Conservation (phyloP, 2,888 invertebrate genomes). For the Lapara coniferarum region DNA sequence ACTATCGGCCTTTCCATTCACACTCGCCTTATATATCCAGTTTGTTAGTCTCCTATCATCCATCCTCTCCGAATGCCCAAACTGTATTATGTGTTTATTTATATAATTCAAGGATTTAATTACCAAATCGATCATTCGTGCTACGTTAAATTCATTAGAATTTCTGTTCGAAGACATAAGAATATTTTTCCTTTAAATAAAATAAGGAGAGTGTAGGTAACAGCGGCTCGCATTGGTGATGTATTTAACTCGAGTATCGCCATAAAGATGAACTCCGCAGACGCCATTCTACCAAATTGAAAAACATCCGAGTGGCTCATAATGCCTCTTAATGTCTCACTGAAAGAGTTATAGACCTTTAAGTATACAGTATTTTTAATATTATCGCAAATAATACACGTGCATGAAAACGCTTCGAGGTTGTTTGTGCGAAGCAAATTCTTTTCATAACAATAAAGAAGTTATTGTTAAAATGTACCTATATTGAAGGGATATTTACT, state of each 20-base stretch:
- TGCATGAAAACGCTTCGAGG: constrained; percentile 39
- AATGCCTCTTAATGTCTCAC: constrained; percentile 75
- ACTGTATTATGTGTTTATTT: too few relatives aligned
- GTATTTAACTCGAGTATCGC: constrained; percentile 40
- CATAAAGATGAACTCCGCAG: constrained; percentile 60
- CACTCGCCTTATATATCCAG: too few relatives aligned
- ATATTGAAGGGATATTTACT: not conserved
- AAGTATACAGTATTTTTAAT: constrained; percentile 75
- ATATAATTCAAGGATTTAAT: too few relatives aligned
- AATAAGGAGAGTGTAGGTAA: constrained; percentile 33
- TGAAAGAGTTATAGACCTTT: constrained; percentile 68
- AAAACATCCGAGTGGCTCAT: constrained; percentile 76
- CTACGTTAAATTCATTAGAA: too few relatives aligned
- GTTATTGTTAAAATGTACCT: constrained; percentile 5
- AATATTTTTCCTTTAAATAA: constrained; percentile 21
- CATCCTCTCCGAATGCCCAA: too few relatives aligned
- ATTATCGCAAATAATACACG: constrained; percentile 71
- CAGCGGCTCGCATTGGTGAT: constrained; percentile 43
- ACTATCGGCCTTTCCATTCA: too few relatives aligned
- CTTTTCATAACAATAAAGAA: constrained; percentile 7
- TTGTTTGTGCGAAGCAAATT: not conserved
- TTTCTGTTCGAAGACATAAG: not conserved
- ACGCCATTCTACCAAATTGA: constrained; percentile 77
- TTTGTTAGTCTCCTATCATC: too few relatives aligned
- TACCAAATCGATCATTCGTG: too few relatives aligned